Conservation (phyloP, 2,797 vertebrate genomes). For the Meriones psammophilus region DNA sequence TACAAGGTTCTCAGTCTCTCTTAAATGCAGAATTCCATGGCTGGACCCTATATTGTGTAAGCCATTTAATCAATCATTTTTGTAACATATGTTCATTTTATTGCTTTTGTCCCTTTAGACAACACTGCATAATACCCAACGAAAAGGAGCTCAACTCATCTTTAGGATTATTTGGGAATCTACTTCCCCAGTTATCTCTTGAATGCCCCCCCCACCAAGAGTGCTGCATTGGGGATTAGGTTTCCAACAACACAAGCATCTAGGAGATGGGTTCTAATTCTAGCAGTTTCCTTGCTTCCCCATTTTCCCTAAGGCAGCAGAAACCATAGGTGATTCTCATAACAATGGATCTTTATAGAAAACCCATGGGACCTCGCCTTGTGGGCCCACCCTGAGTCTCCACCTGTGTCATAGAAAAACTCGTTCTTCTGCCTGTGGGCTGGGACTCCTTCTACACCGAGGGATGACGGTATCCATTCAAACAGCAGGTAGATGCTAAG, state of each 20-base stretch:
- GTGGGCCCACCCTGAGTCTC: not conserved
- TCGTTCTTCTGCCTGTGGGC: not conserved
- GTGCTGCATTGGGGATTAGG: not conserved
- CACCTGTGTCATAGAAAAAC: not conserved
- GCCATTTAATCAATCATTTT: not conserved
- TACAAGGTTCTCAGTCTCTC: not conserved
- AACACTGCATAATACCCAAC: not conserved
- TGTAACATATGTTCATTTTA: not conserved
- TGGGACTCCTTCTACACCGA: not conserved
- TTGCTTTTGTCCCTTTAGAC: not conserved
- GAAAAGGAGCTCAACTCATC: not conserved
- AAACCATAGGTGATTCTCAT: rapidly evolving
- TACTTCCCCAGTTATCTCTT: not conserved
- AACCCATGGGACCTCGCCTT: not conserved
- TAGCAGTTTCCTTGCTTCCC: not conserved
- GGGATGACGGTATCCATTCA: no score
- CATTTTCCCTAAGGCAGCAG: not conserved
- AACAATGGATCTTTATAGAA: not conserved
- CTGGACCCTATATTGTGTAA: not conserved
- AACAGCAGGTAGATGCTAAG: not conserved
- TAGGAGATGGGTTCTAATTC: not conserved
- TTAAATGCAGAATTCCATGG: not conserved
- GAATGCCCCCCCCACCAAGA: no score
- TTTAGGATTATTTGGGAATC: not conserved
- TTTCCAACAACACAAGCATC: not conserved